A percentile compares a stretch with the other conserved stretches of the same genome.
These are phyloP conservation scores for Epinephelus cyanopodus DNA, from an alignment of 2,113 vertebrate genomes.

Conservation along the genomic window DNA sequence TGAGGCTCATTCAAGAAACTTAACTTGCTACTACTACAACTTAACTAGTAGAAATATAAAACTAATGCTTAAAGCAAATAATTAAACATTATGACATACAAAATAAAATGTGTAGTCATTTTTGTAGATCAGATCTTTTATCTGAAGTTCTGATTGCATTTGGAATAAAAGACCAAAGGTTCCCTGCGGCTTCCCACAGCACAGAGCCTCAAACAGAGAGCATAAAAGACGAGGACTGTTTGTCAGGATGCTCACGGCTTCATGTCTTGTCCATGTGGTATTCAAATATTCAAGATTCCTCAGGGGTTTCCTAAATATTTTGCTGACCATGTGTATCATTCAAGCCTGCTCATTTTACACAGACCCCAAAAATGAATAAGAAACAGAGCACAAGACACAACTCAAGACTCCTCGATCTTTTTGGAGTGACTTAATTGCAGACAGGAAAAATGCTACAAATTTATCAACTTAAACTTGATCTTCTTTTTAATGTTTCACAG, in stretches of 20 bases:
- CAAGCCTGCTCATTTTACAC: not conserved
- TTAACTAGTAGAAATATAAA: not conserved
- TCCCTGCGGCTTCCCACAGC: not conserved
- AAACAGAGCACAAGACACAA: not conserved
- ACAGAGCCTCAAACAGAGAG: not conserved
- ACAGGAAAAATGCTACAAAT: not conserved
- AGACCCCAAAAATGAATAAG: not conserved
- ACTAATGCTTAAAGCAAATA: not conserved
- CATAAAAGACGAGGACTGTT: not conserved
- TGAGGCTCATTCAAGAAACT: too few relatives aligned
- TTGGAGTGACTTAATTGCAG: conserved; percentile 1
- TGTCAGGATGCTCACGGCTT: not conserved
- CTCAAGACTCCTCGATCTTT: not conserved
- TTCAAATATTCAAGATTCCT: not conserved
- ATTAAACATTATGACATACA: not conserved
- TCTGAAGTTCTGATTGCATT: not conserved
- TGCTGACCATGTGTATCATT: not conserved
- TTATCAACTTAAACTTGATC: not conserved
- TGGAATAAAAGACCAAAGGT: not conserved
- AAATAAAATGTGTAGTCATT: not conserved
- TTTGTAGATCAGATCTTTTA: not conserved
- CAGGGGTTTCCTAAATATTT: not conserved
- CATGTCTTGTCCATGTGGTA: not conserved
- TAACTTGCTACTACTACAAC: too few relatives aligned
- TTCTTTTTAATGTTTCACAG: not conserved